Evolutionary conservation across 2,888 invertebrate species (phyloP).

Genomic region (Trileptium ribeirensis): DNA sequence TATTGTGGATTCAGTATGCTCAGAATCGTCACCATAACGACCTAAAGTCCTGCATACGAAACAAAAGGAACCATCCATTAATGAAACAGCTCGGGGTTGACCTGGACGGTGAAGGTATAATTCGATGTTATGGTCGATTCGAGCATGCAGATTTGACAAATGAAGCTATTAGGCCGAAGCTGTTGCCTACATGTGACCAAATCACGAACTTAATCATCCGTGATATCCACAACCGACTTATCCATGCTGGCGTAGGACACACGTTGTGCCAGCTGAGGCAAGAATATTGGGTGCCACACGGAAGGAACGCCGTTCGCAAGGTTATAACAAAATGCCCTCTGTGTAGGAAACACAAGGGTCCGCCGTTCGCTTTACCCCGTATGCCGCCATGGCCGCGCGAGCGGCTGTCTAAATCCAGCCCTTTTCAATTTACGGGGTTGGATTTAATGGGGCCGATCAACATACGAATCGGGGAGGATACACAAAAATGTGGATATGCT

Average conservation of each 20-base stretch:
- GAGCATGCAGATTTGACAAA: not conserved
- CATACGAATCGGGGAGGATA: not conserved
- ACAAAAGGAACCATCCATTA: too few relatives aligned
- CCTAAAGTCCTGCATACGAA: too few relatives aligned
- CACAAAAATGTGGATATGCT: too few relatives aligned
- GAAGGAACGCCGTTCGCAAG: not conserved
- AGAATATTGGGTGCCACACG: constrained; percentile 9
- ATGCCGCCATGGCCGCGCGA: not conserved
- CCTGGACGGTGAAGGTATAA: not conserved
- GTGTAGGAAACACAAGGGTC: not conserved
- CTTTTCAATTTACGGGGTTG: not conserved
- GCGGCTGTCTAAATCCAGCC: too few relatives aligned
- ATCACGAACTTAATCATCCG: not conserved
- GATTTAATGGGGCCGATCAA: constrained; percentile 9
- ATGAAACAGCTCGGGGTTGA: not conserved
- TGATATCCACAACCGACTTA: not conserved
- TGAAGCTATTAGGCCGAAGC: not conserved
- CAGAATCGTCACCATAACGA: too few relatives aligned
- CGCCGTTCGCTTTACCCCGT: not conserved
- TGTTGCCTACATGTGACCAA: not conserved
- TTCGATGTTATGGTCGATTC: too few relatives aligned
- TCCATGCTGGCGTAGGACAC: constrained; percentile 11
- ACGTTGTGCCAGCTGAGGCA: not conserved
- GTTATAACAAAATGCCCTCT: not conserved
- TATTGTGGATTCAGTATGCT: too few relatives aligned